Conservation (phyloP, 53 echinoderm and acorn worm species). For the Holothuria scabra region DNA sequence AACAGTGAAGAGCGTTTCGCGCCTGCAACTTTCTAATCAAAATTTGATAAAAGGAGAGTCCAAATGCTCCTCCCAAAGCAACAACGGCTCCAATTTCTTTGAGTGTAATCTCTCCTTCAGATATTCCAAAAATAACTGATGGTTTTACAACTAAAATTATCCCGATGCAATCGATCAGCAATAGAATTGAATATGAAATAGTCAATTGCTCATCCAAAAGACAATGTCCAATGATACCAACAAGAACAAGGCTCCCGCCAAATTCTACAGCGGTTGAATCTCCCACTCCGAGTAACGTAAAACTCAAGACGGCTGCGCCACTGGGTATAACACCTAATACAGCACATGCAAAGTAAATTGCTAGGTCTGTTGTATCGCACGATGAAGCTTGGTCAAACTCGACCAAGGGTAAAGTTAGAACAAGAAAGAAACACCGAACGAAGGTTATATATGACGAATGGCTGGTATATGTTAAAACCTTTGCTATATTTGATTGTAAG, state of each 20-base stretch:
- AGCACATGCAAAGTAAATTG: neutral
- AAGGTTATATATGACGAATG: neutral
- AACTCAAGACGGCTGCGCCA: neutral
- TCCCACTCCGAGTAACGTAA: neutral
- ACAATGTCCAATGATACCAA: neutral
- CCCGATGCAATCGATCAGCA: neutral
- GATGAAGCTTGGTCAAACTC: neutral
- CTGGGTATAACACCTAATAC: neutral
- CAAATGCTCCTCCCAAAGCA: neutral
- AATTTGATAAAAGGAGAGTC: neutral
- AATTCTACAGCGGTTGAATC: conserved; percentile 6
- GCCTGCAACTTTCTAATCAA: neutral
- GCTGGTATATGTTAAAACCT: neutral
- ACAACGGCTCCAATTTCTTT: neutral
- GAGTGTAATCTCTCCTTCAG: neutral
- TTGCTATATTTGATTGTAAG: neutral
- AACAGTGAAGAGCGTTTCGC: neutral
- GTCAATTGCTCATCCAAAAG: neutral
- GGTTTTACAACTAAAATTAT: neutral
- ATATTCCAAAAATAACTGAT: neutral
- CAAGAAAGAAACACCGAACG: neutral
- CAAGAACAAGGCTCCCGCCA: neutral
- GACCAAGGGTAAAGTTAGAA: neutral
- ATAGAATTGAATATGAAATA: neutral
- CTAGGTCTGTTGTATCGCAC: neutral